phyloP scores from a whole-genome alignment of 2,113 vertebrate species.

The Sakesphorus luctuosus region DNA sequence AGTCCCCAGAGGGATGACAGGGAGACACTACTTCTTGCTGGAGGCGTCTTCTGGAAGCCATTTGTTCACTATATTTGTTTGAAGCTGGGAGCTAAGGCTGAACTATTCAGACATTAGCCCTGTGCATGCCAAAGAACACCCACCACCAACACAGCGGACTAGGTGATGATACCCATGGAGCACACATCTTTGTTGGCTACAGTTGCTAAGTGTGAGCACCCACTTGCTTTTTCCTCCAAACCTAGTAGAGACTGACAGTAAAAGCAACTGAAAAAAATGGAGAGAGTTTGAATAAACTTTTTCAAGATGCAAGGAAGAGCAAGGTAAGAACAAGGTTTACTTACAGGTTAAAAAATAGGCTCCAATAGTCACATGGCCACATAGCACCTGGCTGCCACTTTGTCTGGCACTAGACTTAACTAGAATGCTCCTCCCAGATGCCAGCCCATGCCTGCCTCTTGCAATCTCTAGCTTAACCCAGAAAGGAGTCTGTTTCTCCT shows the following conservation, averaged over 20 bases:
- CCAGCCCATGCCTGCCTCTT: neutral
- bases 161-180: neutral
- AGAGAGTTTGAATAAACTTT: neutral
- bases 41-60: neutral
- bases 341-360: neutral
- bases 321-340: neutral
- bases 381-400: neutral
- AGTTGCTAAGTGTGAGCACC: fast-evolving
- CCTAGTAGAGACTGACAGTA: neutral
- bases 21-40: neutral
- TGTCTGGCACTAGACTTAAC: neutral
- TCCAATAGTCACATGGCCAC: neutral
- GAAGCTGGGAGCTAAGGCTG: neutral
- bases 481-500: neutral
- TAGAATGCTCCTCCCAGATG: neutral
- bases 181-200: neutral
- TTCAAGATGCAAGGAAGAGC: neutral
- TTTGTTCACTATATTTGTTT: neutral
- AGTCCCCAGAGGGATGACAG: neutral
- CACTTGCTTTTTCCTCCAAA: neutral
- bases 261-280: neutral
- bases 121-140: neutral
- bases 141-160: neutral
- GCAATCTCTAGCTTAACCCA: neutral
- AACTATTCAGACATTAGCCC: neutral